Base-by-base conservation (phyloP, 1,140 invertebrate genomes). In the Thaumatotibia leucotreta region DNA sequence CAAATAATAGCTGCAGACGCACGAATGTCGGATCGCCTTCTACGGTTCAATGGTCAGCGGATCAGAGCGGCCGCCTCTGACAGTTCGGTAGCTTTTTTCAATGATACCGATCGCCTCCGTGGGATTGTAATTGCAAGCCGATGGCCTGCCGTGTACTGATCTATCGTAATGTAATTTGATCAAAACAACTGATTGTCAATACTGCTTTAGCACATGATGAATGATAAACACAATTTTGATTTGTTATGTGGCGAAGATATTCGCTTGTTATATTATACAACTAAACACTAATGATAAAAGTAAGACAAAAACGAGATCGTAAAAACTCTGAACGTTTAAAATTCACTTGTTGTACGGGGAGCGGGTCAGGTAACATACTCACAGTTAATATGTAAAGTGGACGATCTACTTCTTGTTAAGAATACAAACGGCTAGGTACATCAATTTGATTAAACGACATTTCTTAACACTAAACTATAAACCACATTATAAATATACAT, bases 351-450 rank as follows among this genome's bases (percentile, higher is more conserved):
- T 79, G 83, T 81, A 76, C 77, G 64, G 65, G 68, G 69, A 75
- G 72, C 69, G 66, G 75, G 73, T 70, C 63, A 67, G 64, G 64
- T 70, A 54, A 70, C 23, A 65, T 50, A 39, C 29, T 65, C 74
- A 80, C 82, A 80, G 82, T 86, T 86, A 84, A 79, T 70, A 86
- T 84, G 81, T 79, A 83, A 86, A 84, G 85, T 27, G 73, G 72
- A 64, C 70, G 64, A 77, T 79, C 64, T 54, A 65, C 63, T 72
- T 80, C 70, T 80, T 62, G 64, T 8, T 27, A 63, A 23, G 81
- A 75, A 83, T 83, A 83, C 76, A 73, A 69, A 80, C 77, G n/a
- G n/a, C n/a, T n/a, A n/a, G n/a, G n/a, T n/a, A n/a, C n/a, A n/a
- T n/a, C n/a, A n/a, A n/a, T n/a, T n/a, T n/a, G n/a, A n/a, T n/a